Evolutionary conservation across 2,888 invertebrate genomes (phyloP).

Genomic region (Heteromyza rotundicornis): DNA sequence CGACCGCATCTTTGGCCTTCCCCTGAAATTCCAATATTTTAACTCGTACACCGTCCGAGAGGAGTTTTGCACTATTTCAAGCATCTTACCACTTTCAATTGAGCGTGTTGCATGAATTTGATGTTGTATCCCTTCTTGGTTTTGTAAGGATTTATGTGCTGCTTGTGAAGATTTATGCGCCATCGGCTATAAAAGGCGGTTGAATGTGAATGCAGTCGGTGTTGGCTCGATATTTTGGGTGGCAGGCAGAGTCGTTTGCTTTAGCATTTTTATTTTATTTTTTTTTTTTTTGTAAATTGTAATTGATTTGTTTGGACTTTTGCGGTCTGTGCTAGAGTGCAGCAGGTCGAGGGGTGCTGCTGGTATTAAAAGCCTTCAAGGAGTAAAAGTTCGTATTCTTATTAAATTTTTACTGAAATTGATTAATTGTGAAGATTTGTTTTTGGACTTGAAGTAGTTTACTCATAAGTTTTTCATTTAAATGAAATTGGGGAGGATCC

Average conservation of each 20-base stretch:
- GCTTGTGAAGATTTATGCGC: neutral
- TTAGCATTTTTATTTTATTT: neutral
- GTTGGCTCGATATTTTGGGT: too few species aligned
- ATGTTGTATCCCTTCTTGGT: neutral
- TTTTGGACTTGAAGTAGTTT: too few species aligned
- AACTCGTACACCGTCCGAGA: neutral
- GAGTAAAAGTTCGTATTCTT: neutral
- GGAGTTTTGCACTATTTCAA: neutral
- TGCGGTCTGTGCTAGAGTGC: neutral
- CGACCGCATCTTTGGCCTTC: neutral
- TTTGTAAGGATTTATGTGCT: constrained; percentile 5
- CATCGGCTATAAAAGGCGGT: neutral
- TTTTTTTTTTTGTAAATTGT: neutral
- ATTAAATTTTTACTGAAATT: neutral
- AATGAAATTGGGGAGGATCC: too few species aligned
- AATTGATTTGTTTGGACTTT: neutral
- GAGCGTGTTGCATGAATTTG: neutral
- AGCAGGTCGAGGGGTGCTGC: neutral
- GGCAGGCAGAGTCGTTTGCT: neutral
- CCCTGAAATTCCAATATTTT: neutral
- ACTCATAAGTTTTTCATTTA: too few species aligned
- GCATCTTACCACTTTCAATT: constrained; percentile 1
- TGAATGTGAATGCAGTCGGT: neutral
- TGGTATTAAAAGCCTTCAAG: neutral
- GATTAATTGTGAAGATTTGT: constrained; percentile 1